phyloP scores from a whole-genome alignment of 1,140 invertebrate species.

The Calosoma granatense region DNA sequence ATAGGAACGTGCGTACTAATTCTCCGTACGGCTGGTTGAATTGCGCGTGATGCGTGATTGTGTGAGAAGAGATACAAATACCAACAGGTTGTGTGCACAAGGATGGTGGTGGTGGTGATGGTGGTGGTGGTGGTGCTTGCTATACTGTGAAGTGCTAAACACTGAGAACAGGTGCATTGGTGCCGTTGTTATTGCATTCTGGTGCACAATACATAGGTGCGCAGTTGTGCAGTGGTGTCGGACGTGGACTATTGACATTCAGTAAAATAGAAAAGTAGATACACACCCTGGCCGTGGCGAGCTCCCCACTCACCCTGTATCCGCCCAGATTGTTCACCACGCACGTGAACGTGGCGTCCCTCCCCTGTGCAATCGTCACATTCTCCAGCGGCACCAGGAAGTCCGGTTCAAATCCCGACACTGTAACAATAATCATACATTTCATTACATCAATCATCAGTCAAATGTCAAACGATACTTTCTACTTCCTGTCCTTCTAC shows the following conservation, averaged over 20 bases:
- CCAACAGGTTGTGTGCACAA: not conserved
- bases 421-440: slow-evolving; percentile 30
- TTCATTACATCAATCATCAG: not conserved
- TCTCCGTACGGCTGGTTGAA: too few relatives aligned
- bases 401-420: slow-evolving; percentile 65
- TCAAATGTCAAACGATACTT: not conserved
- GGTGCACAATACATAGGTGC: not conserved
- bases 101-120: not conserved
- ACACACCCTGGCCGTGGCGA: slow-evolving; percentile 68
- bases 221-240: slow-evolving; percentile 10
- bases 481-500: too few relatives aligned
- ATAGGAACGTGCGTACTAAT: too few relatives aligned
- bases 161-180: slow-evolving; percentile 2
- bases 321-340: slow-evolving; percentile 83
- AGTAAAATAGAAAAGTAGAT: slow-evolving; percentile 32
- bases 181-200: not conserved
- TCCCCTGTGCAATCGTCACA: slow-evolving; percentile 74
- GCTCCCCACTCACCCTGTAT: slow-evolving; percentile 86
- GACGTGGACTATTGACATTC: not conserved
- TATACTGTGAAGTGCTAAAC: slow-evolving; percentile 5
- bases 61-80: not conserved
- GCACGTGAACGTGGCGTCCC: slow-evolving; percentile 81
- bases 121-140: not conserved
- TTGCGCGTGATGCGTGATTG: too few relatives aligned
- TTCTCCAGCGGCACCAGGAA: slow-evolving; percentile 78